Evolutionary conservation across 2,888 invertebrate species (phyloP), one percentile per base, ranked within the genome.

Genomic region (Cheilosia soror): DNA sequence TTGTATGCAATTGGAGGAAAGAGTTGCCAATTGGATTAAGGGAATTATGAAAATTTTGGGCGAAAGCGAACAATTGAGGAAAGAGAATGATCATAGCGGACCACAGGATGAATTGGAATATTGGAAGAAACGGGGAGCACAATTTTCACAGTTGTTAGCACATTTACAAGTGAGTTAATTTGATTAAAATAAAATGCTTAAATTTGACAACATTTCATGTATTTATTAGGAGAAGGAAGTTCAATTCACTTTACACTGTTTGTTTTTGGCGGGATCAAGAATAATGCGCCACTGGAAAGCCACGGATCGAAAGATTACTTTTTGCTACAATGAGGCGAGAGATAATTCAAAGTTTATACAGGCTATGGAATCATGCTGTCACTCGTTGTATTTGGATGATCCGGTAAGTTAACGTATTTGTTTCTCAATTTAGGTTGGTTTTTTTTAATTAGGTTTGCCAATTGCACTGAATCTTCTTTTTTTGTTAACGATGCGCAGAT

Each of bases 301-400:
- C 57, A 95, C 96, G 0, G 98, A 98, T 90, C 95, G 96, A 79
- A 97, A 97, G 90, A 97, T 98, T 33, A 98, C 97, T 0, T 97
- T 97, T 90, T 98, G 98, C 90, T 98, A 97, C 91, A 98, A 98
- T 90, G 98, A 99, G 91, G 98, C 98, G 0, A 96, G 97, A 88
- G 98, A 98, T 91, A 99, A 98, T 90, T 98, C 98, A 0, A 98
- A 98, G 90, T 98, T 97, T 89, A 97, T 98, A 77, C 96, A 97
- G 90, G 97, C 98, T 0, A 95, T 98, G 94, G 98, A 98, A 91
- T 97, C 97, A 88, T 98, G 98, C 90, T 98, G 98, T 89, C 98
- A 98, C 90, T 97, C 98, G 0, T 93, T 99, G 25, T 98, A 98
- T 90, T 93, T 98, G 81, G 97, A 98, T 90, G 97, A 97, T 92